phyloP scores from a whole-genome alignment of 2,113 vertebrate genomes.

The Puffinus mauretanicus region DNA sequence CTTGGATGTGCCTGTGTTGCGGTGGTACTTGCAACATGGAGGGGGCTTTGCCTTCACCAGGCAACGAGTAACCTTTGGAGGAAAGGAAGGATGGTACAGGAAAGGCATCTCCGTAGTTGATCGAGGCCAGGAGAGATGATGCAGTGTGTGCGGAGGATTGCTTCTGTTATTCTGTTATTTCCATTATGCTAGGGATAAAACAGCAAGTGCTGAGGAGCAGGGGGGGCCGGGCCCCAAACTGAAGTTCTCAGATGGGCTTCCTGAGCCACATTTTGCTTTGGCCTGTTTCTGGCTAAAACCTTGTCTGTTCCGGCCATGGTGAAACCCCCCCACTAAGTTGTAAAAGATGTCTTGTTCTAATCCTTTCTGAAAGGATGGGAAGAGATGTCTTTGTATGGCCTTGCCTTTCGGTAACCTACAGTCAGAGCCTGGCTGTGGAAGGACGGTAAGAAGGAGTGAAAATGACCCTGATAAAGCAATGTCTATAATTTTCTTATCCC shows the following conservation, averaged over 20 bases:
- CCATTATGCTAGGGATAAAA: not conserved
- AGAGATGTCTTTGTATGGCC: not conserved
- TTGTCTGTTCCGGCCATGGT: not conserved
- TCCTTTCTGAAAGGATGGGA: not conserved
- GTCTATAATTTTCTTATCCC: not conserved
- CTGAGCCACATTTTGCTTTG: not conserved
- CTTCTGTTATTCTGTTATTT: not conserved
- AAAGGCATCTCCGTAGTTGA: not conserved
- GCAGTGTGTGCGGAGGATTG: not conserved
- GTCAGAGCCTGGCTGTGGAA: not conserved
- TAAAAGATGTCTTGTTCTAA: not conserved
- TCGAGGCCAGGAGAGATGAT: rapidly evolving
- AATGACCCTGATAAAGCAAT: not conserved
- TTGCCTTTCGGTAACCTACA: not conserved
- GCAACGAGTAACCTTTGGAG: not conserved
- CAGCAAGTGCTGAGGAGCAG: not conserved
- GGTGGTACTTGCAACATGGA: not conserved
- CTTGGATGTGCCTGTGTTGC: not conserved
- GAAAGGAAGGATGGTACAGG: not conserved
- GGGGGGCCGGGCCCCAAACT: rapidly evolving
- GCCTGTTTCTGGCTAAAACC: not conserved
- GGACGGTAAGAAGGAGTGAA: not conserved
- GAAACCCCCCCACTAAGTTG: not conserved
- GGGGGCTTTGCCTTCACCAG: not conserved
- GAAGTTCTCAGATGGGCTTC: not conserved